Evolutionary conservation across 2,113 vertebrate genomes (phyloP).

Genomic region (Eidolon helvum): DNA sequence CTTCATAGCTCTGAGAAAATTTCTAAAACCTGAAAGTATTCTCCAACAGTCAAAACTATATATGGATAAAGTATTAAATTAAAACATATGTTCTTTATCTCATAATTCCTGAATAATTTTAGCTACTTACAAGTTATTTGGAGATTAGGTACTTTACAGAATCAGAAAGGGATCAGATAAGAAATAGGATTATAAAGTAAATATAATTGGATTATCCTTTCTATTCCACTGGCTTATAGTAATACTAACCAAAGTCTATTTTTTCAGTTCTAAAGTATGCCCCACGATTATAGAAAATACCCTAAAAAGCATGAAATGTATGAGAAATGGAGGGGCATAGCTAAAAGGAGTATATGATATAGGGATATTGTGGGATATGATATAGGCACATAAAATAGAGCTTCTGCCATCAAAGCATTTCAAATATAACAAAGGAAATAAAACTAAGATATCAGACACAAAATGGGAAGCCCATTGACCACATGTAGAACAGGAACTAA

Average conservation of each 20-base stretch:
- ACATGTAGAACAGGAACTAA: not conserved
- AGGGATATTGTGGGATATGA: not conserved
- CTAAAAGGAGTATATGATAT: not conserved
- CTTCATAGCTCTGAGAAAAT: conserved; percentile 23
- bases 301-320: not conserved
- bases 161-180: not conserved
- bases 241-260: not conserved
- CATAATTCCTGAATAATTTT: not conserved
- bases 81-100: conserved; percentile 37
- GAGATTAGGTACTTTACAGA: not conserved
- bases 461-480: not conserved
- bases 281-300: not conserved
- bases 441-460: not conserved
- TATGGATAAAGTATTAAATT: conserved; percentile 4
- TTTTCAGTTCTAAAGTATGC: not conserved
- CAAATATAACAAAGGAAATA: not conserved
- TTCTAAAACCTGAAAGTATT: conserved; percentile 37
- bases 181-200: not conserved
- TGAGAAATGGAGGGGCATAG: not conserved
- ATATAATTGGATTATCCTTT: not conserved
- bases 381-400: not conserved
- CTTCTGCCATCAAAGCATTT: not conserved
- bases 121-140: not conserved
- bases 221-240: not conserved
- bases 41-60: conserved; percentile 18